These are phyloP conservation scores for Numenius phaeopus DNA, from an alignment of 2,797 vertebrate species.

Conservation along the genomic window DNA sequence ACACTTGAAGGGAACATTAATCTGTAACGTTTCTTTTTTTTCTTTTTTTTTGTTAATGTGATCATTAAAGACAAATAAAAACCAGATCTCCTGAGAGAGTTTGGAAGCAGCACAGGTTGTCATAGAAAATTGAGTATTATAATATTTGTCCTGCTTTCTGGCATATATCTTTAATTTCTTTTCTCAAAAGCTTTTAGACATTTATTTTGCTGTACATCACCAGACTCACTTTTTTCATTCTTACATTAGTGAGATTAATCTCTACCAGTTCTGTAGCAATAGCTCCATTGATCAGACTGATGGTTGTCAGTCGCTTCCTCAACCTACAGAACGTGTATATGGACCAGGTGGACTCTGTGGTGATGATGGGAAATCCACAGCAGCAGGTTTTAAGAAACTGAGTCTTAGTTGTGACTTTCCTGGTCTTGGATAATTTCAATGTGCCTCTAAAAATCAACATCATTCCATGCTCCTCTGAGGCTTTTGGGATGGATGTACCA, in stretches of 20 bases:
- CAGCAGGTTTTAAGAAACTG: background rate
- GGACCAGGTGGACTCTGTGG: background rate
- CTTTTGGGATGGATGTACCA: background rate
- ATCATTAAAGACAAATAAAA: slow-evolving; percentile 30
- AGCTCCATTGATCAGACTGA: background rate
- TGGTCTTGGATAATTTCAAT: background rate
- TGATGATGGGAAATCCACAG: background rate
- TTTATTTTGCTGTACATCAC: background rate
- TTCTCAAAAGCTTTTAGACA: slow-evolving; percentile 19
- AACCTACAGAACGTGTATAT: background rate
- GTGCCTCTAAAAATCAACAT: background rate
- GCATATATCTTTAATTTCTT: background rate
- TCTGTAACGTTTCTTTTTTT: background rate
- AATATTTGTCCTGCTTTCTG: slow-evolving; percentile 38
- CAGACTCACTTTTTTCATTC: background rate
- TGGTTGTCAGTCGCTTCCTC: background rate
- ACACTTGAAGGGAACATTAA: slow-evolving; percentile 7
- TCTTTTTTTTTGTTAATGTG: slow-evolving; percentile 6
- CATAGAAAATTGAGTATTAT: slow-evolving; percentile 15
- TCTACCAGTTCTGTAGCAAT: background rate
- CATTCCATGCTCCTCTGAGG: background rate
- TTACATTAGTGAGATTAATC: background rate
- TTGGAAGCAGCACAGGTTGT: slow-evolving; percentile 15
- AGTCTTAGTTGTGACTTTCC: background rate
- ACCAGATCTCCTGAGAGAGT: background rate